Evolutionary conservation across 2,113 vertebrate genomes (phyloP).

Genomic region (Odontesthes bonariensis): DNA sequence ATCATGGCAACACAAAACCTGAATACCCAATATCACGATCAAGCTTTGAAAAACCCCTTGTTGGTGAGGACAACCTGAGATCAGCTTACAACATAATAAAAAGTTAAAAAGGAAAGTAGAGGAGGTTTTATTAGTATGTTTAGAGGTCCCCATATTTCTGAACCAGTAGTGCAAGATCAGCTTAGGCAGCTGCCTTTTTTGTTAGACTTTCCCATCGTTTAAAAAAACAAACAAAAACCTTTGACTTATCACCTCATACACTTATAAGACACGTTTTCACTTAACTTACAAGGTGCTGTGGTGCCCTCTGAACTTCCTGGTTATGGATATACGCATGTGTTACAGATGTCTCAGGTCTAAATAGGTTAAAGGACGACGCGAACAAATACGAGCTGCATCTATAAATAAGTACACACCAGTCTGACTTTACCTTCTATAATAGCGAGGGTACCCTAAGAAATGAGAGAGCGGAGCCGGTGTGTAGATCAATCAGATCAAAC

Average conservation of each 20-base stretch:
- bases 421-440: slow-evolving; percentile 32
- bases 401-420: slow-evolving; percentile 28
- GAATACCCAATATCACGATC: too few species aligned
- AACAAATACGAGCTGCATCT: slow-evolving; percentile 21
- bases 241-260: not conserved
- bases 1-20: too few species aligned
- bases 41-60: too few species aligned
- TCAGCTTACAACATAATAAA: not conserved
- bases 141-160: too few species aligned
- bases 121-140: too few species aligned
- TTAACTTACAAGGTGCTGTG: not conserved
- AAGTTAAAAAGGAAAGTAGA: too few species aligned
- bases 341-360: not conserved
- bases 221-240: too few species aligned
- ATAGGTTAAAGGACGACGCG: slow-evolving; percentile 9
- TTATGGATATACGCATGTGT: not conserved
- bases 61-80: not conserved
- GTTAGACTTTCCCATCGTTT: not conserved
- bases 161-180: too few species aligned
- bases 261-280: not conserved
- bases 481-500: slow-evolving; percentile 11
- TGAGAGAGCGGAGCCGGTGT: slow-evolving; percentile 10
- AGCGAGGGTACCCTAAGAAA: not conserved
- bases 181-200: not conserved
- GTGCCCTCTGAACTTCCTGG: not conserved